Percentiles rank a stretch among this genome's conserved stretches.
Conservation (phyloP, 1,140 invertebrate species). For the Drosophila tristis region DNA sequence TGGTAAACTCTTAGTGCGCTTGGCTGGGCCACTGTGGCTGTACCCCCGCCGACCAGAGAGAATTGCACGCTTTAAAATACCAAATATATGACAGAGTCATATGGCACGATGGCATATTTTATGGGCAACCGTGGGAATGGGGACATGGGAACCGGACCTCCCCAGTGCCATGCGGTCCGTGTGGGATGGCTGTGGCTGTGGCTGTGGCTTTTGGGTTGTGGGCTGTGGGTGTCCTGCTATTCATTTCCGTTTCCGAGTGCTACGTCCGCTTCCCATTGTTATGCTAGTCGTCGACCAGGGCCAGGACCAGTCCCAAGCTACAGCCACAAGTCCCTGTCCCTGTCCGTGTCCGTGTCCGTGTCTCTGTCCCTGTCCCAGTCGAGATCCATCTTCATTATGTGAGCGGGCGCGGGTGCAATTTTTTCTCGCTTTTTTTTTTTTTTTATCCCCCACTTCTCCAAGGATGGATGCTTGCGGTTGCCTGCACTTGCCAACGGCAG, state of each 20-base stretch:
- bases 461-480: slow-evolving; percentile 45
- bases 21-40: slow-evolving; percentile 15
- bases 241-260: slow-evolving; percentile 75
- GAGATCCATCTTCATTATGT: slow-evolving; percentile 63
- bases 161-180: slow-evolving; percentile 1
- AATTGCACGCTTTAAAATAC: slow-evolving; percentile 37
- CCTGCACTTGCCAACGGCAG: slow-evolving; percentile 56
- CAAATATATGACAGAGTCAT: slow-evolving; percentile 19
- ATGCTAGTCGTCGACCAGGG: slow-evolving; percentile 26
- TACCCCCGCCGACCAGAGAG: slow-evolving; percentile 7
- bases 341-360: too few species aligned
- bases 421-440: not conserved
- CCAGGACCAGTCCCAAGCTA: too few species aligned
- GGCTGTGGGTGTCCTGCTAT: slow-evolving; percentile 65
- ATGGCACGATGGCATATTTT: slow-evolving; percentile 25
- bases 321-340: not conserved
- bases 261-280: slow-evolving; percentile 68
- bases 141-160: not conserved
- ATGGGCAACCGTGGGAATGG: slow-evolving; percentile 12
- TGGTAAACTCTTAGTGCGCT: too few species aligned
- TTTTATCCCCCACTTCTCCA: not conserved
- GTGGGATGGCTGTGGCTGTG: slow-evolving; percentile 25
- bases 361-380: slow-evolving; percentile 13
- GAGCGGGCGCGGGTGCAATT: slow-evolving; percentile 3
- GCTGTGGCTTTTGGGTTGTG: slow-evolving; percentile 32